Percentiles rank a stretch among this genome's conserved stretches.
Evolutionary conservation across 2,888 invertebrate species (phyloP).

Genomic region (Lamellibrachia satsuma): DNA sequence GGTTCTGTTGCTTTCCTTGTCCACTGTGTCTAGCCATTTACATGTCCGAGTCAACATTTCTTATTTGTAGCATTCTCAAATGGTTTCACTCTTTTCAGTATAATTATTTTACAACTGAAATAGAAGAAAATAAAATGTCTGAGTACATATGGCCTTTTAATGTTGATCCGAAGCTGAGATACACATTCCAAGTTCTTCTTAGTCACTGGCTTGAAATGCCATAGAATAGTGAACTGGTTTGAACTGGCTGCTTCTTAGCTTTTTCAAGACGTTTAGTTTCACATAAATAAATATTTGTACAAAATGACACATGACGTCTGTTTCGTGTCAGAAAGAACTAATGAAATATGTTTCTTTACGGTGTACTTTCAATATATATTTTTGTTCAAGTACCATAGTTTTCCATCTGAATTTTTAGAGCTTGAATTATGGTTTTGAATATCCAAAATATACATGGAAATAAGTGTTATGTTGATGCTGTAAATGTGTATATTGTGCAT

Average conservation of each 20-base stretch:
- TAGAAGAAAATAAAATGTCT: not conserved
- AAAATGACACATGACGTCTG: too few relatives aligned
- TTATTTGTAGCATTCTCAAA: not conserved
- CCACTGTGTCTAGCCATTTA: not conserved
- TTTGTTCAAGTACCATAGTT: too few relatives aligned
- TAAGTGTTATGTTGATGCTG: not conserved
- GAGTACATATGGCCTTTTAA: not conserved
- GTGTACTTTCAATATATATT: too few relatives aligned
- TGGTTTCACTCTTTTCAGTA: not conserved
- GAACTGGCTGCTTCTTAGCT: not conserved
- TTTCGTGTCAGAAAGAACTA: too few relatives aligned
- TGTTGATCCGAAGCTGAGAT: not conserved
- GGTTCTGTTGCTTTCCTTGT: not conserved
- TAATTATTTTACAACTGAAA: not conserved
- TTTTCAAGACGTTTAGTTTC: too few relatives aligned
- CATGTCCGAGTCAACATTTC: not conserved
- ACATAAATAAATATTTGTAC: too few relatives aligned
- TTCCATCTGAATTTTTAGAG: too few relatives aligned
- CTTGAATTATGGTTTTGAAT: too few relatives aligned
- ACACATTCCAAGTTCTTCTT: not conserved
- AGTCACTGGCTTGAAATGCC: not conserved
- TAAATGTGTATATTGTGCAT: not conserved
- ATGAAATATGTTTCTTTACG: too few relatives aligned
- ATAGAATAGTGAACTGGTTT: not conserved
- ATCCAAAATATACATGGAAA: too few relatives aligned